Percentiles rank a stretch among this genome's conserved stretches.
These are phyloP conservation scores for Spatula clypeata DNA, from an alignment of 2,797 vertebrate species.

Conservation along the genomic window DNA sequence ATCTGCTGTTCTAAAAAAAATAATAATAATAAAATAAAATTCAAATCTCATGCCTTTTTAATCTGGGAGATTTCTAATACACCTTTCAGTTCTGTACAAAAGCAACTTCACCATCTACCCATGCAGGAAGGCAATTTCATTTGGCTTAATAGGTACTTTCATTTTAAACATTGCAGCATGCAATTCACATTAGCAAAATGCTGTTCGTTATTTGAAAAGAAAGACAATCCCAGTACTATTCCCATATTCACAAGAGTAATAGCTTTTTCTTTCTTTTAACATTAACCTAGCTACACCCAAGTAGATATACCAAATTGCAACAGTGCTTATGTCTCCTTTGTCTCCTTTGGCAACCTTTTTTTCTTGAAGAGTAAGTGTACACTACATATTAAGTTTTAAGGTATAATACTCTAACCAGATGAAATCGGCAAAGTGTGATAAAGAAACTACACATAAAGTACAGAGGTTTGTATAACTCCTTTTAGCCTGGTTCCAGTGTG, in stretches of 20 bases:
- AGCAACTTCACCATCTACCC: background rate
- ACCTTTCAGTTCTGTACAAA: background rate
- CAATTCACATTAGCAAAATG: constrained; percentile 11
- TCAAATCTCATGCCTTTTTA: background rate
- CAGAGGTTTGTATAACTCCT: background rate
- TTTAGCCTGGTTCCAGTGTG: background rate
- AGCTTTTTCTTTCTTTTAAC: constrained; percentile 18
- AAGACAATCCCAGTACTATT: background rate
- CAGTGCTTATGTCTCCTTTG: background rate
- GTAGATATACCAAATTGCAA: background rate
- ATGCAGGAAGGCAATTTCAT: constrained; percentile 56
- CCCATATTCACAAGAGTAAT: background rate
- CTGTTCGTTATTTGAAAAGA: constrained; percentile 9
- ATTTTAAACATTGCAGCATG: constrained; percentile 40
- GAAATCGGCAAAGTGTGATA: background rate
- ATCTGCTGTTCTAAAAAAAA: background rate
- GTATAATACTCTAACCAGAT: background rate
- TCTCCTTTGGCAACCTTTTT: background rate
- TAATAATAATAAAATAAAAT: background rate
- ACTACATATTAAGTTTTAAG: background rate
- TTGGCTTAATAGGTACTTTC: constrained; percentile 58
- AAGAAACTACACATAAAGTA: background rate
- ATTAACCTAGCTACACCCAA: background rate
- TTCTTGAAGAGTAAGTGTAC: background rate
- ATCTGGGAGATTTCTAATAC: background rate